Base-by-base conservation (phyloP, 2,888 invertebrate species). In the Choreutis nemorana region DNA sequence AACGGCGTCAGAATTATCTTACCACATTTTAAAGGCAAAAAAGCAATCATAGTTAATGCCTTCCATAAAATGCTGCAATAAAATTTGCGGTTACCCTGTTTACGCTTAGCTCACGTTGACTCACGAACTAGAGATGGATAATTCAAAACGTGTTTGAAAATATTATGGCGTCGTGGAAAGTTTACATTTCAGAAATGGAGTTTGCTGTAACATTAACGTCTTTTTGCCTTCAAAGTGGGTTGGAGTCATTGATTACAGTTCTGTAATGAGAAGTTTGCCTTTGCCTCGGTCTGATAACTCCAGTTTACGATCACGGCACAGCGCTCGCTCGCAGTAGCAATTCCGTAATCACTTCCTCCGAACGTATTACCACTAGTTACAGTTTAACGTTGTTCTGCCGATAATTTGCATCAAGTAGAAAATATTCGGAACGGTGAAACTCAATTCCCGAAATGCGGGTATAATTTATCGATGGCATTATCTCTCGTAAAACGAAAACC, bases 401-500 rank as follows among this genome's bases (percentile, higher is more conserved):
- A 32, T 35, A 37, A 43, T 43, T 41, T 39, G 38, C 38, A 38
- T 47, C 41, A 44, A 48, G 37, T 44, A 25, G 14, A 6, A 20
- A 25, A 51, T 49, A 47, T 43, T 44, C 44, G 45, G 36, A 11
- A n/a, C 34, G 39, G 41, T 51, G 44, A 51, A 44, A 56, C 54
- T 58, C 55, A 56, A 56, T 57, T 62, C 57, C 61, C 63, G 44
- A 65, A 70, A 64, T 53, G 56, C 50, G 50, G 50, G 52, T 55
- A 59, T 65, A 63, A 70, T 67, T 68, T 72, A 73, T 72, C 51
- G 57, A 41, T 48, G 40, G 55, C 55, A 61, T 70, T 67, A 73
- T 71, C 67, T 66, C 59, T 63, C 68, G 62, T 72, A 64, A 71
- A 73, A 67, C 63, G 70, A 66, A 71, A 67, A 68, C 64, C 62